Conservation (phyloP, 1,140 invertebrate genomes). For the Lepidurus packardi region DNA sequence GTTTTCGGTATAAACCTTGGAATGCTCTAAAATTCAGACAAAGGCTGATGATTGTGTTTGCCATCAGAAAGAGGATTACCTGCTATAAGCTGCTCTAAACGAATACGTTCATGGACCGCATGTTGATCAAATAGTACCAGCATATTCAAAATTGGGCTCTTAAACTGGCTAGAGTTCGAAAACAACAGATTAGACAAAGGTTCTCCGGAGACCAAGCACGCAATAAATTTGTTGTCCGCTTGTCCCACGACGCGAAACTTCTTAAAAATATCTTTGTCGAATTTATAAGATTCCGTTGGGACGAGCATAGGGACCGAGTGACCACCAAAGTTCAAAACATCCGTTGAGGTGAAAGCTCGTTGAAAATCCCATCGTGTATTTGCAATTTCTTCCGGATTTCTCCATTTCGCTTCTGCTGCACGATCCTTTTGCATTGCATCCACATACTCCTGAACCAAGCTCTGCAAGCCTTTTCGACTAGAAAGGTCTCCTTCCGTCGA, state of each 20-base stretch:
- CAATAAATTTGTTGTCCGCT: constrained; percentile 64
- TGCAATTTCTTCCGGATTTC: background rate
- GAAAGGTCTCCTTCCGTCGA: background rate
- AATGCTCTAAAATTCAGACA: background rate
- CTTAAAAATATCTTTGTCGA: background rate
- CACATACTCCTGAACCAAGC: background rate
- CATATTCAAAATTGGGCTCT: constrained; percentile 39
- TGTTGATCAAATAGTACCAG: constrained; percentile 67
- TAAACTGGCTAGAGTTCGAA: constrained; percentile 22
- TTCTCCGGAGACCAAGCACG: constrained; percentile 44
- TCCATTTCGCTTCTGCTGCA: background rate
- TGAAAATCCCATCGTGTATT: background rate
- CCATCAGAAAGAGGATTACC: constrained; percentile 41
- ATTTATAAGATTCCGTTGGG: background rate
- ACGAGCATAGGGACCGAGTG: background rate
- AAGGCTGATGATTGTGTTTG: background rate
- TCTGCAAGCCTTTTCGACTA: background rate
- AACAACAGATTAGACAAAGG: constrained; percentile 32
- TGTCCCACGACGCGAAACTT: constrained; percentile 54
- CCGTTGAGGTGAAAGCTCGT: background rate
- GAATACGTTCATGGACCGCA: constrained; percentile 65
- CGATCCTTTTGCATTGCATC: background rate
- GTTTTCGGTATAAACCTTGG: background rate
- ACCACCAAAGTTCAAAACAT: background rate
- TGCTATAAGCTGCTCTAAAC: constrained; percentile 53